Conservation (phyloP, 92 coral and sea anemone genomes). For the Montipora capitata region DNA sequence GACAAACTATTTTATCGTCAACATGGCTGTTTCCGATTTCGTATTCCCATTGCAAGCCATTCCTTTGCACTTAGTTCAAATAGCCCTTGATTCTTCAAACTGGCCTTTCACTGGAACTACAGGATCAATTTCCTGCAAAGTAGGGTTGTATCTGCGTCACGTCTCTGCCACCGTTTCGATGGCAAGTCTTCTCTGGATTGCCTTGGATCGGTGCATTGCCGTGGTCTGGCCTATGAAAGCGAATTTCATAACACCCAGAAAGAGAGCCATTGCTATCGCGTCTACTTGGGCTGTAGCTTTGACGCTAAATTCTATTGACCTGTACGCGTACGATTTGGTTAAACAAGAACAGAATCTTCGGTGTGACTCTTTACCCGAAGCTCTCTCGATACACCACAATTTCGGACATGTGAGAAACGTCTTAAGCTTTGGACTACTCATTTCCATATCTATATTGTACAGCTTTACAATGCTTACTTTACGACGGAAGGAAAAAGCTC, state of each 20-base stretch:
- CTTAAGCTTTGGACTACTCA: not conserved
- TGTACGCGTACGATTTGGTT: not conserved
- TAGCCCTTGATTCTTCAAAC: not conserved
- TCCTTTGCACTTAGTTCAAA: not conserved
- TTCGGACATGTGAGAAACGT: not conserved
- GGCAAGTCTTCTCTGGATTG: slow-evolving; percentile 5
- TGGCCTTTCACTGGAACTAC: not conserved
- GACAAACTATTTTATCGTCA: slow-evolving; percentile 4
- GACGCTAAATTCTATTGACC: not conserved
- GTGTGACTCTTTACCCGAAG: not conserved
- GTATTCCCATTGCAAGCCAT: not conserved
- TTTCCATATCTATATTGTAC: not conserved
- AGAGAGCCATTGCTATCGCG: not conserved
- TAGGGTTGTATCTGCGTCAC: not conserved
- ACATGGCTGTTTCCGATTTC: slow-evolving; percentile 20
- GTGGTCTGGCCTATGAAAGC: slow-evolving; percentile 8
- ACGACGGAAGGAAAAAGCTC: not conserved
- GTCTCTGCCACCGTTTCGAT: slow-evolving; percentile 6
- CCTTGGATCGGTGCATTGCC: slow-evolving; percentile 2
- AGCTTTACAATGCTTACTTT: not conserved
- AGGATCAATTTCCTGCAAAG: slow-evolving; percentile 3
- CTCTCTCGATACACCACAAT: too few species aligned
- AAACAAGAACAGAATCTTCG: not conserved
- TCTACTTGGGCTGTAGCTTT: slow-evolving; percentile 1
- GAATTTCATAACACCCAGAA: not conserved